A percentile compares a stretch with the other conserved stretches of the same genome.
Evolutionary conservation across 2,797 vertebrate genomes (phyloP).

Genomic region (Tinamus major): DNA sequence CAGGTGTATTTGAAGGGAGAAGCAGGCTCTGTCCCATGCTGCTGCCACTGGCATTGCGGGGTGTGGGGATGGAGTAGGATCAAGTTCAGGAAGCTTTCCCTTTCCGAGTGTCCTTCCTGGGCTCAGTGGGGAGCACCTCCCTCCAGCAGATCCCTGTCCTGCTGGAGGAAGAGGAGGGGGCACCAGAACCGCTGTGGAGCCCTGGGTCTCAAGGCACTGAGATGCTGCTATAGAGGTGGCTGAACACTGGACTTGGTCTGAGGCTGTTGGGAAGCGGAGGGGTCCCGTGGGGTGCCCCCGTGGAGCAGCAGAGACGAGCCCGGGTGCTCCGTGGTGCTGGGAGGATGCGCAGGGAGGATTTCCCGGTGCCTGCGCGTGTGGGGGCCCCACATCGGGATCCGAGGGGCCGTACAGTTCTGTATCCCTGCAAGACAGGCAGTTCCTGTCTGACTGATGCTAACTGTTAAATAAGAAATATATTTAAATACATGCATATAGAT

Average conservation of each 20-base stretch:
- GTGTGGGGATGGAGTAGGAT: neutral
- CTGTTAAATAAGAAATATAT: slow-evolving; percentile 64
- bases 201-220: neutral
- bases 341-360: fast-evolving
- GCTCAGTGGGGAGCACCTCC: neutral
- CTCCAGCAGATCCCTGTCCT: neutral
- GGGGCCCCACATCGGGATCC: fast-evolving
- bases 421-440: neutral
- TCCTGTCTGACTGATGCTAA: slow-evolving; percentile 35
- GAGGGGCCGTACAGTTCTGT: neutral
- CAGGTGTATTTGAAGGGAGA: neutral
- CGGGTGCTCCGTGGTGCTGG: neutral
- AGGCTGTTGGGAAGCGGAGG: neutral
- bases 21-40: neutral
- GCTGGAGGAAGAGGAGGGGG: neutral
- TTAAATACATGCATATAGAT: slow-evolving; percentile 60
- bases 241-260: neutral
- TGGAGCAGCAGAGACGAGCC: neutral
- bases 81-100: neutral
- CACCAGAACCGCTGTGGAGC: neutral
- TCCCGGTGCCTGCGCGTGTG: fast-evolving
- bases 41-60: neutral
- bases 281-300: too few relatives aligned
- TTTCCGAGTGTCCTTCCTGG: neutral
- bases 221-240: neutral